These are phyloP conservation scores for Spheniscus mendiculus DNA, from an alignment of 2,113 vertebrate species.

Conservation along the genomic window DNA sequence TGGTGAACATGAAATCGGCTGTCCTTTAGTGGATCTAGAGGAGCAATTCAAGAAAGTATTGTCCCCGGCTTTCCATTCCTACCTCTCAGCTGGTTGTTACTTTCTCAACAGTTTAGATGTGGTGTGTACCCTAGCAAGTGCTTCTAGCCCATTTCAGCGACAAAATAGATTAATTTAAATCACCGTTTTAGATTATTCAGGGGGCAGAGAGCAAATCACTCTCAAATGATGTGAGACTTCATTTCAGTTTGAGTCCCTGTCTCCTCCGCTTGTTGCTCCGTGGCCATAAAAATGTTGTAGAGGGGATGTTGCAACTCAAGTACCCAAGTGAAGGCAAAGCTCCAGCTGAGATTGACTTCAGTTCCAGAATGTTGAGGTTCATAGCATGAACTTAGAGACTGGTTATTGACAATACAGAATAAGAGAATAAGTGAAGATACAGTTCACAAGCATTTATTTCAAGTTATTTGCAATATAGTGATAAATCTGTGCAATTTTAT, in stretches of 20 bases:
- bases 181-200: not conserved
- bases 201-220: not conserved
- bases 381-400: not conserved
- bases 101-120: not conserved
- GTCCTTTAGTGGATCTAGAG: not conserved
- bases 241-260: not conserved
- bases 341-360: not conserved
- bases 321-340: not conserved
- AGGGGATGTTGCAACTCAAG: not conserved
- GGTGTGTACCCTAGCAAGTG: not conserved
- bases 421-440: not conserved
- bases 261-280: not conserved
- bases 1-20: fast-evolving
- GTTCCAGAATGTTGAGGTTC: not conserved
- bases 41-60: not conserved
- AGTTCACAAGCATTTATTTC: not conserved
- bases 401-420: not conserved
- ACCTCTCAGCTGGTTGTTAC: not conserved
- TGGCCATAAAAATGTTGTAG: not conserved
- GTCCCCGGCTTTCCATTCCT: not conserved
- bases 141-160: not conserved
- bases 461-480: not conserved
- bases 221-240: not conserved
- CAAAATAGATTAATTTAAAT: not conserved
- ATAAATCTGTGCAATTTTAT: not conserved